Percentiles rank a stretch among this genome's conserved stretches.
Conservation (phyloP, 2,888 invertebrate genomes). For the Temnothorax unifasciatus region DNA sequence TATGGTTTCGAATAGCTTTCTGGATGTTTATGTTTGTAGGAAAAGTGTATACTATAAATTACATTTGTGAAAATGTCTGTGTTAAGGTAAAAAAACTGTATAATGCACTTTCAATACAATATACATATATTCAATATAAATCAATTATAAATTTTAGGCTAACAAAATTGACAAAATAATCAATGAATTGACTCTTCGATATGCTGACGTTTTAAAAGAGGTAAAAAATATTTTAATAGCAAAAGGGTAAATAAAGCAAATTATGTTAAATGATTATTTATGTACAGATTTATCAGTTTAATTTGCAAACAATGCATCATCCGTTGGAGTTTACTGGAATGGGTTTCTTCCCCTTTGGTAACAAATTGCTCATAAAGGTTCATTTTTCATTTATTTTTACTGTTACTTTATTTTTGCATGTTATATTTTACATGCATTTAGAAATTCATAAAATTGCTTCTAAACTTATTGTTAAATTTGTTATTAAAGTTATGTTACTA, state of each 20-base stretch:
- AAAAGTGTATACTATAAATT: conserved; percentile 13
- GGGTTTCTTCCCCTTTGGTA: conserved; percentile 29
- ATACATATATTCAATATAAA: not conserved
- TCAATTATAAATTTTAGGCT: conserved; percentile 6
- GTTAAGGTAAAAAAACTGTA: conserved; percentile 1
- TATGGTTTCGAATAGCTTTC: not conserved
- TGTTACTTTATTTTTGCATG: not conserved
- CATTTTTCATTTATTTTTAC: not conserved
- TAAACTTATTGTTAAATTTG: not conserved
- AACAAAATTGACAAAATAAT: not conserved
- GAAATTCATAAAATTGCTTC: not conserved
- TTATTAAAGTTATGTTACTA: not conserved
- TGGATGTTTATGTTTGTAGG: not conserved
- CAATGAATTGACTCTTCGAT: not conserved
- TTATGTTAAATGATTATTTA: not conserved
- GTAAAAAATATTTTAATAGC: not conserved
- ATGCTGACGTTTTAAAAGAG: not conserved
- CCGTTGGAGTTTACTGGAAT: conserved; percentile 34
- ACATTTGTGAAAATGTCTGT: conserved; percentile 15
- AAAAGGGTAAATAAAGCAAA: not conserved
- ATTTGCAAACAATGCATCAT: conserved; percentile 1
- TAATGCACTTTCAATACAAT: not conserved
- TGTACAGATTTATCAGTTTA: not conserved
- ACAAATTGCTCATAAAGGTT: conserved; percentile 18
- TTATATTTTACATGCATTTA: not conserved